A percentile compares a stretch with the other conserved stretches of the same genome.
These are phyloP conservation scores for Tryphoninae sp. DNA, from an alignment of 2,888 invertebrate genomes.

Conservation along the genomic window DNA sequence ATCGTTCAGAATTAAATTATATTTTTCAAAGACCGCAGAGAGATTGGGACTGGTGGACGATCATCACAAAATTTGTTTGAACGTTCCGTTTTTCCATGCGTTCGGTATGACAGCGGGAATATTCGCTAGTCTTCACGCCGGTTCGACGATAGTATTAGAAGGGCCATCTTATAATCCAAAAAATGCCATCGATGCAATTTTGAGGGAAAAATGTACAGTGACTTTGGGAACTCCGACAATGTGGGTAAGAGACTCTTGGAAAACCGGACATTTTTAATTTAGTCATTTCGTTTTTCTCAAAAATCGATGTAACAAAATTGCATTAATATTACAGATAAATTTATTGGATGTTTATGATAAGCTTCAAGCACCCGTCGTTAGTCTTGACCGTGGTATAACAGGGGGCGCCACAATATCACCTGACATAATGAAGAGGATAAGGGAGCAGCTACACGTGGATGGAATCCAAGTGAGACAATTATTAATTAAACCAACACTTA, in stretches of 20 bases:
- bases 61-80: constrained; percentile 84
- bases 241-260: constrained; percentile 81
- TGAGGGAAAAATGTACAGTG: constrained; percentile 87
- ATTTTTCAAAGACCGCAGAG: constrained; percentile 65
- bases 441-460: constrained; percentile 81
- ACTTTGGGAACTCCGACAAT: constrained; percentile 93
- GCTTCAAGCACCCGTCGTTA: constrained; percentile 81
- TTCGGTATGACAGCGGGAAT: constrained; percentile 88
- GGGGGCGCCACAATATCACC: constrained; percentile 90
- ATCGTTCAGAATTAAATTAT: background rate
- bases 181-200: constrained; percentile 85
- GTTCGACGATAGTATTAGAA: constrained; percentile 85
- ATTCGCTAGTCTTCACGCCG: constrained; percentile 84
- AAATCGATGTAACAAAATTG: background rate
- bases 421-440: constrained; percentile 83
- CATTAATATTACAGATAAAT: constrained; percentile 84
- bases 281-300: background rate
- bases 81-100: constrained; percentile 92
- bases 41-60: constrained; percentile 81
- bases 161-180: constrained; percentile 84
- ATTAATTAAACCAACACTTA: background rate
- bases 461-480: constrained; percentile 81
- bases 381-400: constrained; percentile 84
- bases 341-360: constrained; percentile 83
- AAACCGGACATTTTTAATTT: background rate